Evolutionary conservation across 2,113 vertebrate species (phyloP).

Genomic region (Clupea harengus): DNA sequence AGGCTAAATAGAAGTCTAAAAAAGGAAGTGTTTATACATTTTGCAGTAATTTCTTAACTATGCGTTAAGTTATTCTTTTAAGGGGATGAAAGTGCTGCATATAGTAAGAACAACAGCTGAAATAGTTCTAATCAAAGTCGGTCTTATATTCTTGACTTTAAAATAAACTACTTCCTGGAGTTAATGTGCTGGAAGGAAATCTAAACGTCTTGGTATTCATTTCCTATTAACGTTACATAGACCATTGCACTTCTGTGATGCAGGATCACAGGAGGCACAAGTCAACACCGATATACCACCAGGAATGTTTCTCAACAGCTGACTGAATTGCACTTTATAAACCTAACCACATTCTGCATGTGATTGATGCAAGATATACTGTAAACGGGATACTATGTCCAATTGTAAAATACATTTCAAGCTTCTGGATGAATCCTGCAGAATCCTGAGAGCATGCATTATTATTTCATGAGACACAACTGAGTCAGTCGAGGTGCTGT

Average conservation of each 20-base stretch:
- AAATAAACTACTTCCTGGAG: conserved; percentile 66
- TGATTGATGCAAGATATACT: background rate
- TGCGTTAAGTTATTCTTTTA: conserved; percentile 60
- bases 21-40: conserved; percentile 65
- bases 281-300: background rate
- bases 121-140: conserved; percentile 63
- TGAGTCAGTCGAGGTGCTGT: too few relatives aligned
- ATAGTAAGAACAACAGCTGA: conserved; percentile 63
- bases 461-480: too few relatives aligned
- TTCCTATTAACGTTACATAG: conserved; percentile 65
- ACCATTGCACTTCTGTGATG: conserved; percentile 55
- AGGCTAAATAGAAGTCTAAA: conserved; percentile 27
- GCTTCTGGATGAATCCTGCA: too few relatives aligned
- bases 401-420: too few relatives aligned
- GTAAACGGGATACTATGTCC: background rate
- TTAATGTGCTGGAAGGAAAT: conserved; percentile 66
- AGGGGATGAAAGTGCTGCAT: conserved; percentile 60
- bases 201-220: conserved; percentile 54
- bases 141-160: conserved; percentile 58
- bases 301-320: background rate
- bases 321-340: background rate
- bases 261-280: conserved; percentile 3
- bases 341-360: background rate
- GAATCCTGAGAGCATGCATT: too few relatives aligned
- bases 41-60: conserved; percentile 65